Evolutionary conservation across 2,888 invertebrate species (phyloP).

Genomic region (Dusona sp.): DNA sequence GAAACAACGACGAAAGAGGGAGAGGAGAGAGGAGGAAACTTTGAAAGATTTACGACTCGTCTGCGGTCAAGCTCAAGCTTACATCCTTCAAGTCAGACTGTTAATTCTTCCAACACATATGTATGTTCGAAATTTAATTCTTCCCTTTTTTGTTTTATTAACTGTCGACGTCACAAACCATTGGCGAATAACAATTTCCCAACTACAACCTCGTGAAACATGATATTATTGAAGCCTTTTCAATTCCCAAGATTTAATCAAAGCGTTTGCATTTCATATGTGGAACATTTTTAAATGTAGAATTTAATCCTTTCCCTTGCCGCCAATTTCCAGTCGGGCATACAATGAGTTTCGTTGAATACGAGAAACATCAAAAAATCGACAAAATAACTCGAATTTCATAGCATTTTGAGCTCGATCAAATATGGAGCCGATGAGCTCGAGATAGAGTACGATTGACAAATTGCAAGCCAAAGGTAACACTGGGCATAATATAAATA

Average conservation of each 20-base stretch:
- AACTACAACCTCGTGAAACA: neutral
- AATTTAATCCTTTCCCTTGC: neutral
- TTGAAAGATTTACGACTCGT: slow-evolving; percentile 61
- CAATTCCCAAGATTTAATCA: neutral
- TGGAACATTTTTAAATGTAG: neutral
- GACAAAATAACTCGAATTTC: neutral
- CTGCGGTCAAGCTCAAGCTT: slow-evolving; percentile 41
- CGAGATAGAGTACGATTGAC: neutral
- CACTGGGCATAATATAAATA: neutral
- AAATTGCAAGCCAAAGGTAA: neutral
- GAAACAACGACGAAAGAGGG: neutral
- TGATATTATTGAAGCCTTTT: neutral
- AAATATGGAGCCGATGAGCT: neutral
- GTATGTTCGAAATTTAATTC: slow-evolving; percentile 15
- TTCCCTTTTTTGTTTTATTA: neutral
- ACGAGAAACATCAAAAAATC: neutral
- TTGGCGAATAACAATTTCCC: neutral
- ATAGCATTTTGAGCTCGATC: neutral
- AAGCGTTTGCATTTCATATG: neutral
- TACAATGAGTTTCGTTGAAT: neutral
- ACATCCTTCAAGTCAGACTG: slow-evolving; percentile 7
- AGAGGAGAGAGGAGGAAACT: slow-evolving; percentile 26
- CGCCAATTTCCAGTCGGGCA: neutral
- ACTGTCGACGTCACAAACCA: neutral
- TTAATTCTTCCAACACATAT: slow-evolving; percentile 12